Base-by-base conservation (phyloP, 1,140 invertebrate species). In the Venustaconcha ellipsiformis region DNA sequence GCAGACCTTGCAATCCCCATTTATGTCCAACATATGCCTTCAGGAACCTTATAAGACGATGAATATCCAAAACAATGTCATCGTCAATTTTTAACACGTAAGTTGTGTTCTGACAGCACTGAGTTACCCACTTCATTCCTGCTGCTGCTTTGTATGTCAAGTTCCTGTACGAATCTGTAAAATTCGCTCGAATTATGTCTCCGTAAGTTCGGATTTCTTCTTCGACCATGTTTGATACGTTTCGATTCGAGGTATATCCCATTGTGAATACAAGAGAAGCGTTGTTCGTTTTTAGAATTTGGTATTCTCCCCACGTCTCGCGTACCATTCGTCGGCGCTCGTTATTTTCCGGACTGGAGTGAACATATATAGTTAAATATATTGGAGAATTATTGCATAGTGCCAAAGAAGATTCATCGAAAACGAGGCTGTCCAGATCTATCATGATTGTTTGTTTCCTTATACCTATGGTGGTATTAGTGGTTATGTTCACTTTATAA, bases 41-140 rank as follows among this genome's bases (percentile, higher is more conserved):
- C 72, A 72, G 65, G 1, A 76, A 37, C 18, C 74, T 15, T 2
- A 71, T 70, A 23, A 79, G 59, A n/a, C 74, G 37, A 66, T 70
- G 71, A 69, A 80, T 80, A 37, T 80, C 72, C 8, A 80, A 65
- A n/a, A 80, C 68, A 76, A 94, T 95, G 85, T 97, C 96, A 88
- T 97, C 95, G 87, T 97, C 96, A 88, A 95, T 93, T 92, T 97
- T 97, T 15, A 97, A 91, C 14, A 96, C 92, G 82, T 92, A 95
- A 70, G 92, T 89, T 2, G 92, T 91, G 26, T 91, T 88, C 11
- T 84, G 81, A 86, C 95, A 97, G 78, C 92, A 90, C 17, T 88
- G 88, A 1, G 91, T 84, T 0, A 92, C 93, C 95, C 95, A 97
- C 80, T 92, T 91, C 30, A 97, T 85, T 0, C 95, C 96, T 94